Evolutionary conservation across 2,113 vertebrate genomes (phyloP).

Genomic region (Microtus oregoni): DNA sequence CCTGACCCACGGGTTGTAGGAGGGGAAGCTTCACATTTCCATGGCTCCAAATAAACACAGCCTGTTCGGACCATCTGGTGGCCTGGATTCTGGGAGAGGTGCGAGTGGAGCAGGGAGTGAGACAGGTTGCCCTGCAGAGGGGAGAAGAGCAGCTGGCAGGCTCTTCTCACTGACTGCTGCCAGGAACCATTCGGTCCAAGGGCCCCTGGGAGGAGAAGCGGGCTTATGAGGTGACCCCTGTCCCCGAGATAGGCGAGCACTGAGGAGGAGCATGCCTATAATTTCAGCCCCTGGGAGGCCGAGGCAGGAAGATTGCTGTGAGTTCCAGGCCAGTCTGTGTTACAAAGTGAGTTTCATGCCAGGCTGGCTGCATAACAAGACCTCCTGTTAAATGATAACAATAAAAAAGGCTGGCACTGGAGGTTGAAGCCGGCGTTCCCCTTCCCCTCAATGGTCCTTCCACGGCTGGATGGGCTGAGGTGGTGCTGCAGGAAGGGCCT

Average conservation of each 20-base stretch:
- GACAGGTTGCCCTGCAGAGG: slow-evolving; percentile 67
- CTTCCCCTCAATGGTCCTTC: neutral
- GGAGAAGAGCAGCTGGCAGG: slow-evolving; percentile 62
- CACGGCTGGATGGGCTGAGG: neutral
- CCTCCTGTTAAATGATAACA: neutral
- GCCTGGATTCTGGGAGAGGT: slow-evolving; percentile 83
- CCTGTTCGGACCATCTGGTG: slow-evolving; percentile 84
- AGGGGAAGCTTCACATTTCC: slow-evolving; percentile 64
- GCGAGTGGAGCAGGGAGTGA: slow-evolving; percentile 49
- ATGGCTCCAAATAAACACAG: slow-evolving; percentile 72
- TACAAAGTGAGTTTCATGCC: neutral
- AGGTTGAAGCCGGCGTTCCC: neutral
- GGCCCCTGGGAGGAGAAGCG: slow-evolving; percentile 9
- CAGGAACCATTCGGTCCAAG: accelerated
- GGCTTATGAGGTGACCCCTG: neutral
- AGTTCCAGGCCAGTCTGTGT: neutral
- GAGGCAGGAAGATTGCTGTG: neutral
- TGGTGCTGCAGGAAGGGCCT: neutral
- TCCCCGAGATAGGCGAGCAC: neutral
- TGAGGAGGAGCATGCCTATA: neutral
- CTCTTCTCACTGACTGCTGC: slow-evolving; percentile 69
- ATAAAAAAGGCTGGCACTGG: neutral
- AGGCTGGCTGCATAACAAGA: neutral
- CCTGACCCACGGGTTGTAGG: slow-evolving; percentile 41
- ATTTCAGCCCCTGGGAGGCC: neutral